Evolutionary conservation across 2,113 vertebrate genomes (phyloP).

Genomic region (Sprattus sprattus): DNA sequence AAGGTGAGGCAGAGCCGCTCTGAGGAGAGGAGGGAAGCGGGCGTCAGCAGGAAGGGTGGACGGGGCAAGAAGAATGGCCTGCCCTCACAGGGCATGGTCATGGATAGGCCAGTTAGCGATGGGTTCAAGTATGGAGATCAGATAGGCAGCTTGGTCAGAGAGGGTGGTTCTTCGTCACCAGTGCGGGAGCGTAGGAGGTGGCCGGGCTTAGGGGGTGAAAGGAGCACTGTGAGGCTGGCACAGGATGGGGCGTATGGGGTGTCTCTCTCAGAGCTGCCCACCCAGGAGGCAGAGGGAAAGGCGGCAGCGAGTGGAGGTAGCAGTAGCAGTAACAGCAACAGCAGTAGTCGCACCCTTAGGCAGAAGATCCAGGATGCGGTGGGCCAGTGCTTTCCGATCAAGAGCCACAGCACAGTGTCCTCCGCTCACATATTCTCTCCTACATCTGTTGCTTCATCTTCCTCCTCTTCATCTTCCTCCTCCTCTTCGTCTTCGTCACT

Average conservation of each 20-base stretch:
- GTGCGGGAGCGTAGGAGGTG: slow-evolving; percentile 58
- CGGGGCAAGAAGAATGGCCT: slow-evolving; percentile 69
- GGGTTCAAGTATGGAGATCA: slow-evolving; percentile 74
- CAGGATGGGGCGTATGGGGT: slow-evolving; percentile 36
- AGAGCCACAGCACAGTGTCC: slow-evolving; percentile 54
- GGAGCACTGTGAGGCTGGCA: slow-evolving; percentile 33
- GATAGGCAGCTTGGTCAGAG: slow-evolving; percentile 58
- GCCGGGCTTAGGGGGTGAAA: slow-evolving; percentile 61
- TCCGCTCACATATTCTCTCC: slow-evolving; percentile 55
- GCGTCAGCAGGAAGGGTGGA: slow-evolving; percentile 53
- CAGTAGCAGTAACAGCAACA: neutral
- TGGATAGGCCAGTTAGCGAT: slow-evolving; percentile 70
- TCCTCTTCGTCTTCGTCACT: slow-evolving; percentile 17
- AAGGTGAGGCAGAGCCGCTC: slow-evolving; percentile 76
- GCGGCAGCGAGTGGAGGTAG: slow-evolving; percentile 42
- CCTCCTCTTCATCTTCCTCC: slow-evolving; percentile 39
- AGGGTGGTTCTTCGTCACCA: slow-evolving; percentile 56
- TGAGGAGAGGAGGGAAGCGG: slow-evolving; percentile 65
- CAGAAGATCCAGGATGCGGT: slow-evolving; percentile 81
- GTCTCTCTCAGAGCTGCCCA: slow-evolving; percentile 38
- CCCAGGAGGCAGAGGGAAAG: slow-evolving; percentile 58
- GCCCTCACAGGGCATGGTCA: slow-evolving; percentile 48
- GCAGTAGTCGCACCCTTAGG: slow-evolving; percentile 68
- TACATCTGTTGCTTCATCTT: slow-evolving; percentile 46
- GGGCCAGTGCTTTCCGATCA: slow-evolving; percentile 81